Conservation (phyloP, 2,797 vertebrate species). For the Diglossa cyanea region DNA sequence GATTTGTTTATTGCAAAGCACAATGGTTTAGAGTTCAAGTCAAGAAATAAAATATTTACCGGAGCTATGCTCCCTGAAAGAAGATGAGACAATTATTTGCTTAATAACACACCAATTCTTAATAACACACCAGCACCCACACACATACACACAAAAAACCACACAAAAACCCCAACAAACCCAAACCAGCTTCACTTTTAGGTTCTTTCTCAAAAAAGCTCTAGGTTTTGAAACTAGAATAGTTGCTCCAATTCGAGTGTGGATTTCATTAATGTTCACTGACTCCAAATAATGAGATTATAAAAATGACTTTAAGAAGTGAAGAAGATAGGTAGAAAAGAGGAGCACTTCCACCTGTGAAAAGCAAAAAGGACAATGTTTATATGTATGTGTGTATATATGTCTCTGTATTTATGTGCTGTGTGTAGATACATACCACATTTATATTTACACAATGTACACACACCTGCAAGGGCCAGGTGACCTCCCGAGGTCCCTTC, state of each 20-base stretch:
- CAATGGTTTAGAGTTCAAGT: not conserved
- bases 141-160: not conserved
- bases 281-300: conserved; percentile 2
- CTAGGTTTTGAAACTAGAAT: not conserved
- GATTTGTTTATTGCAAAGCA: not conserved
- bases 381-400: too few relatives aligned
- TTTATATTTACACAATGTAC: not conserved
- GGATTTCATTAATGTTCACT: not conserved
- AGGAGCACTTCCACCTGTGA: not conserved
- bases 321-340: not conserved
- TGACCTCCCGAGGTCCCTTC: not conserved
- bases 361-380: not conserved
- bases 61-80: not conserved
- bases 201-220: not conserved
- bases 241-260: conserved; percentile 3
- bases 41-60: not conserved
- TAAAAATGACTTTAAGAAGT: not conserved
- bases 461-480: not conserved
- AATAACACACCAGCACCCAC: not conserved
- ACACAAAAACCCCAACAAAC: not conserved
- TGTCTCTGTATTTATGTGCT: not conserved
- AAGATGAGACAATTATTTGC: not conserved
- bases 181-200: not conserved
- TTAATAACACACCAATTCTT: not conserved
- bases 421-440: not conserved